Percentiles rank a stretch among this genome's conserved stretches.
phyloP scores from a whole-genome alignment of 2,888 invertebrate species.

The Chymomyza fuscimana region DNA sequence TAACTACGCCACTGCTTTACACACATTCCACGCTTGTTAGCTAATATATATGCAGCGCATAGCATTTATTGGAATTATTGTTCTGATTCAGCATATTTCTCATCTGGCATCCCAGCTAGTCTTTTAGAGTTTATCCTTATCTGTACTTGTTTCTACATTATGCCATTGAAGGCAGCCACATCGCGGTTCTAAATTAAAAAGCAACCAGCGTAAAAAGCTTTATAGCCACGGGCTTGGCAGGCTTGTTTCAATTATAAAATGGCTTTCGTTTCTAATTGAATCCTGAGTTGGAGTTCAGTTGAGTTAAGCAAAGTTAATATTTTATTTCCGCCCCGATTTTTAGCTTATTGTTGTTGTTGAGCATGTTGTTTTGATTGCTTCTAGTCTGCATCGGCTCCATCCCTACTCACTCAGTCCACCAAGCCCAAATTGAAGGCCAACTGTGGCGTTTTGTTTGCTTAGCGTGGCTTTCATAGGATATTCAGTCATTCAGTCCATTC shows the following conservation, averaged over 20 bases:
- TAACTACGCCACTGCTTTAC: background rate
- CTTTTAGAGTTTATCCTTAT: background rate
- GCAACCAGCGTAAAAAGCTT: background rate
- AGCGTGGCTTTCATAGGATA: slow-evolving; percentile 27
- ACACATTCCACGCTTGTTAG: background rate
- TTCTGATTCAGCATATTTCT: background rate
- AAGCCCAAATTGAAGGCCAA: slow-evolving; percentile 18
- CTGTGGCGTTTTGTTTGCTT: slow-evolving; percentile 42
- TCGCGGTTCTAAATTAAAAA: slow-evolving; percentile 1
- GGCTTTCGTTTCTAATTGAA: slow-evolving; percentile 74
- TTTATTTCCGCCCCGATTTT: slow-evolving; percentile 22
- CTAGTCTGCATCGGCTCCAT: background rate
- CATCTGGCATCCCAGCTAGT: too few relatives aligned
- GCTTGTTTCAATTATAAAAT: slow-evolving; percentile 71
- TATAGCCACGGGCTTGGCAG: slow-evolving; percentile 27
- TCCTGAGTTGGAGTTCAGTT: slow-evolving; percentile 41
- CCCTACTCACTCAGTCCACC: background rate
- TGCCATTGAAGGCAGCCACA: background rate
- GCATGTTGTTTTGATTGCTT: slow-evolving; percentile 52
- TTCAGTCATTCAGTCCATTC: background rate
- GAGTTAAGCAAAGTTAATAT: slow-evolving; percentile 44
- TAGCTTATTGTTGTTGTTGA: background rate
- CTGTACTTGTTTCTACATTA: background rate
- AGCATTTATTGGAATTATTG: slow-evolving; percentile 35
- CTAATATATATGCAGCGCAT: slow-evolving; percentile 13